These are phyloP conservation scores for Tringa solitaria DNA, from an alignment of 2,113 vertebrate genomes.

Conservation along the genomic window DNA sequence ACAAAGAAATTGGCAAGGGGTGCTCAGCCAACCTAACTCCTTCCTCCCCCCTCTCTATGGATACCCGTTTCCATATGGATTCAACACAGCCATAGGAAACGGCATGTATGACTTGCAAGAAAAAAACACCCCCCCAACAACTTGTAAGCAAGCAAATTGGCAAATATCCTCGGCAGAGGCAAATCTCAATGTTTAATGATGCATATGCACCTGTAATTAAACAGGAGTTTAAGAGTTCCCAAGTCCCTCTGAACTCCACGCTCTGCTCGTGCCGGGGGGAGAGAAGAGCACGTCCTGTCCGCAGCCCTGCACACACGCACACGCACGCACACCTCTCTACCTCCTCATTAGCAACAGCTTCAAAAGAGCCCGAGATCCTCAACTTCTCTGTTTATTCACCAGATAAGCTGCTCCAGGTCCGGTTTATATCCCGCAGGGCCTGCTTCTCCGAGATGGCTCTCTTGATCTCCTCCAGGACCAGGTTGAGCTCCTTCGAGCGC, in stretches of 20 bases:
- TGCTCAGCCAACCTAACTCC: constrained; percentile 33
- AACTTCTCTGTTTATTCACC: constrained; percentile 71
- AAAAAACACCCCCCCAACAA: neutral
- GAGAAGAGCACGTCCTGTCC: constrained; percentile 9
- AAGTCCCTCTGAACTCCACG: neutral
- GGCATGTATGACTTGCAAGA: neutral
- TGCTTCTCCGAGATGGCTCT: constrained; percentile 90
- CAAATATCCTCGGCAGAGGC: neutral
- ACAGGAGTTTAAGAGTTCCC: constrained; percentile 21
- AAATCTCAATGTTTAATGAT: constrained; percentile 5
- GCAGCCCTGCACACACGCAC: neutral
- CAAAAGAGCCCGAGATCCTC: constrained; percentile 8
- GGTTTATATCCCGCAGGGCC: constrained; percentile 82
- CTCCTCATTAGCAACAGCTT: neutral
- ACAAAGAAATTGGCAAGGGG: neutral
- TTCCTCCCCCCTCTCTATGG: neutral
- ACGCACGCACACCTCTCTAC: neutral
- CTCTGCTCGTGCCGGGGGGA: neutral
- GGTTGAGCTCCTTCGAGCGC: constrained; percentile 95
- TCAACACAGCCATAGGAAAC: neutral
- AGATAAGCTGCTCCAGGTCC: constrained; percentile 86
- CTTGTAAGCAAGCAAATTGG: constrained; percentile 22
- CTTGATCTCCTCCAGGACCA: constrained; percentile 98
- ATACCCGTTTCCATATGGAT: constrained; percentile 13
- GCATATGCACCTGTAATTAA: constrained; percentile 27